Percentiles rank a stretch among this genome's conserved stretches.
phyloP scores from a whole-genome alignment of 2,888 invertebrate genomes.

The Diloba caeruleocephala region DNA sequence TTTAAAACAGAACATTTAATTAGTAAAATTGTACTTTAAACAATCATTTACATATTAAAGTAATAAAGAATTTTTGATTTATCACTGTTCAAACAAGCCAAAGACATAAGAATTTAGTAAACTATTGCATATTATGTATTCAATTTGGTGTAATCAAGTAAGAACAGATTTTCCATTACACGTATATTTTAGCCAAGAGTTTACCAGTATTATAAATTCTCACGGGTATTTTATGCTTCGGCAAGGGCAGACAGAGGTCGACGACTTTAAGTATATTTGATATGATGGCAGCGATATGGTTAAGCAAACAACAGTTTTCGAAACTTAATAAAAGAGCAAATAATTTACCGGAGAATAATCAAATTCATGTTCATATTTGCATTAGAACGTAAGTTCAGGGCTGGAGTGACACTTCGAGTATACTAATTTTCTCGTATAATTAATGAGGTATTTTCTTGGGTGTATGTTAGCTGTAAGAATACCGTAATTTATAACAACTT shows the following conservation, averaged over 20 bases:
- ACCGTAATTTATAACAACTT: slow-evolving; percentile 36
- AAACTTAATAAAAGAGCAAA: slow-evolving; percentile 17
- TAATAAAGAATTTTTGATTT: too few species aligned
- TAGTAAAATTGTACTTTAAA: too few species aligned
- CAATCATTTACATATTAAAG: too few species aligned
- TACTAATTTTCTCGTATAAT: slow-evolving; percentile 28
- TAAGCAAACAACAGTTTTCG: slow-evolving; percentile 21
- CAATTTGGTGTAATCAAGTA: too few species aligned
- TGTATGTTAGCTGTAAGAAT: slow-evolving; percentile 10
- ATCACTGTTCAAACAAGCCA: too few species aligned
- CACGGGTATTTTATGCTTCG: slow-evolving; percentile 4
- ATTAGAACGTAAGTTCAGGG: slow-evolving; percentile 12
- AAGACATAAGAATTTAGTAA: too few species aligned
- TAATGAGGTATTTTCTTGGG: slow-evolving; percentile 31
- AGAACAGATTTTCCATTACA: too few species aligned
- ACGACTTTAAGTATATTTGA: slow-evolving; percentile 16
- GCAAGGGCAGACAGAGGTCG: slow-evolving; percentile 16
- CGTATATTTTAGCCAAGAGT: not conserved
- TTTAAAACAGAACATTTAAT: too few species aligned
- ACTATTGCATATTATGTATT: too few species aligned
- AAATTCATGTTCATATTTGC: slow-evolving; percentile 15
- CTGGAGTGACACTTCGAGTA: slow-evolving; percentile 29
- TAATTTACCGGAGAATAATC: slow-evolving; percentile 19
- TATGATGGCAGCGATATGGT: slow-evolving; percentile 13
- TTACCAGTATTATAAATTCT: slow-evolving; percentile 1